Evolutionary conservation across 2,797 vertebrate species (phyloP).

Genomic region (Chromis chromis): DNA sequence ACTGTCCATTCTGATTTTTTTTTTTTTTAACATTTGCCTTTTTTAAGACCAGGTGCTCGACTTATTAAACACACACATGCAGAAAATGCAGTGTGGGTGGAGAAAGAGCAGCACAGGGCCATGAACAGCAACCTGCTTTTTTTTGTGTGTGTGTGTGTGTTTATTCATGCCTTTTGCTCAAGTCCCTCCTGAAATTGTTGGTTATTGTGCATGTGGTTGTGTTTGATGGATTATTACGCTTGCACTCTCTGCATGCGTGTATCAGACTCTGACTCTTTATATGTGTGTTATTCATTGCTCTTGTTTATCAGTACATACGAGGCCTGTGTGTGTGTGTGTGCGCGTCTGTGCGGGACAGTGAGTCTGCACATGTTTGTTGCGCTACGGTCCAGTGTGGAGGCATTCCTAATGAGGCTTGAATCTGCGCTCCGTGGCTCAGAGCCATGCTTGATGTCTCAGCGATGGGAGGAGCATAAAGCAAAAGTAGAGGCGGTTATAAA

Average conservation of each 20-base stretch:
- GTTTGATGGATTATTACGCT: background rate
- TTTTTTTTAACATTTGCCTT: background rate
- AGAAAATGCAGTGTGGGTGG: slow-evolving; percentile 25
- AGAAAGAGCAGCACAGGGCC: slow-evolving; percentile 35
- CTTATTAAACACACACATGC: background rate
- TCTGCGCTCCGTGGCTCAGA: slow-evolving; percentile 52
- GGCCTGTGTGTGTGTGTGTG: background rate
- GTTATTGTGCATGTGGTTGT: background rate
- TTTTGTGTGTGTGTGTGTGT: background rate
- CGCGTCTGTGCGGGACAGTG: background rate
- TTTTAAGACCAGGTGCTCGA: slow-evolving; percentile 4
- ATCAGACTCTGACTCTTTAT: background rate
- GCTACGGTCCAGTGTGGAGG: slow-evolving; percentile 34
- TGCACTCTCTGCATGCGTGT: background rate
- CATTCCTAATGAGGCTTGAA: slow-evolving; percentile 65
- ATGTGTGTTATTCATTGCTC: background rate
- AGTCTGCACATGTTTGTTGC: slow-evolving; percentile 31
- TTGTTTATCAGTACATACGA: slow-evolving; percentile 11
- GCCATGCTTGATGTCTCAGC: slow-evolving; percentile 52
- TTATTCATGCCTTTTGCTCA: slow-evolving; percentile 10
- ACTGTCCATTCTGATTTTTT: slow-evolving; percentile 8
- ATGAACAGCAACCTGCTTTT: slow-evolving; percentile 35
- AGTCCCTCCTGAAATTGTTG: background rate
- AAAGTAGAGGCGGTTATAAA: slow-evolving; percentile 24
- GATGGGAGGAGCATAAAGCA: slow-evolving; percentile 28